Percentiles rank a stretch among this genome's conserved stretches.
These are phyloP conservation scores for Adelphocoris suturalis DNA, from an alignment of 2,888 invertebrate genomes.

Conservation along the genomic window DNA sequence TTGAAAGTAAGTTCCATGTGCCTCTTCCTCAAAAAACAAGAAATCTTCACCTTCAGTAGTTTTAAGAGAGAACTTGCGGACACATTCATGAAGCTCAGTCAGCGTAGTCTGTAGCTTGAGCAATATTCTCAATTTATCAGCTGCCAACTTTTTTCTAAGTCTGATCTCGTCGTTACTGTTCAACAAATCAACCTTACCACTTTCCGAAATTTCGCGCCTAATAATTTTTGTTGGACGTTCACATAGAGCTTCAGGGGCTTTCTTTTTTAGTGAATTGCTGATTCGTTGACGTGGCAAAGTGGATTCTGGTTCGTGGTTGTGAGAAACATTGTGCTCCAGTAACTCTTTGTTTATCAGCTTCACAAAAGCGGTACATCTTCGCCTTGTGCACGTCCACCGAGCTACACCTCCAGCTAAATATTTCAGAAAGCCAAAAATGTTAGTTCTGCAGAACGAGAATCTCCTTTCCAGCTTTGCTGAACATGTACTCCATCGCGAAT, in stretches of 20 bases:
- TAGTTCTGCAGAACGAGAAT: not conserved
- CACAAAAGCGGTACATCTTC: slow-evolving; percentile 14
- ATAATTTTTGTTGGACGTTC: slow-evolving; percentile 22
- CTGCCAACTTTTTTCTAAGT: not conserved
- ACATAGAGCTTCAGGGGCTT: slow-evolving; percentile 14
- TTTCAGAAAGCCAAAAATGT: not conserved
- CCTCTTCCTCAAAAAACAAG: not conserved
- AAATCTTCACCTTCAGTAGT: slow-evolving; percentile 16
- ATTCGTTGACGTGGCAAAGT: slow-evolving; percentile 10
- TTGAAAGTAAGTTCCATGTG: too few relatives aligned
- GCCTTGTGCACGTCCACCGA: not conserved
- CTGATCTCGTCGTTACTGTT: not conserved
- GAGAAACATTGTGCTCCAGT: not conserved
- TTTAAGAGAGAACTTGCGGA: not conserved
- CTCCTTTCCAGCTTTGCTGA: not conserved
- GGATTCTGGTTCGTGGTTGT: not conserved
- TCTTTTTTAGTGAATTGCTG: not conserved
- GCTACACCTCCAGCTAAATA: not conserved
- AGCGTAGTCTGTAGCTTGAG: not conserved
- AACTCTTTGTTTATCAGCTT: slow-evolving; percentile 3
- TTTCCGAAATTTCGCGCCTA: slow-evolving; percentile 2
- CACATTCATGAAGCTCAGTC: slow-evolving; percentile 29
- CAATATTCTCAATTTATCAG: not conserved
- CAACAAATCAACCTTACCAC: not conserved
- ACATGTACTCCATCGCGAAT: not conserved